Evolutionary conservation across 2,797 vertebrate genomes (phyloP).

Genomic region (Gephyroberyx darwinii): DNA sequence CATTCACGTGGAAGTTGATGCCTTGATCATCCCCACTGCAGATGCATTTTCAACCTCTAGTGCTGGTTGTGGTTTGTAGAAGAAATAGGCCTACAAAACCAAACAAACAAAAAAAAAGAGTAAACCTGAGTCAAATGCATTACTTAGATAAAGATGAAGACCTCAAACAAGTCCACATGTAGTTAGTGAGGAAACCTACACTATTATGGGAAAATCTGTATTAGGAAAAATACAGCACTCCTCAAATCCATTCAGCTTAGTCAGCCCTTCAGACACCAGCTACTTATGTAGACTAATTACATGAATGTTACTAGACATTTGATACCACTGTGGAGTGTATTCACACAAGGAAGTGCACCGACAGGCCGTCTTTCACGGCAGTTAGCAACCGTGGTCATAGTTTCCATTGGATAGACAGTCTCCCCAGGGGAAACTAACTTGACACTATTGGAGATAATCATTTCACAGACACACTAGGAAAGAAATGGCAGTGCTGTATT

Average conservation of each 20-base stretch:
- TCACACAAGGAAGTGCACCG: constrained; percentile 54
- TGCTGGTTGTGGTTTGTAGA: constrained; percentile 82
- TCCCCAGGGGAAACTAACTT: constrained; percentile 46
- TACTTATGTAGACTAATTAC: constrained; percentile 71
- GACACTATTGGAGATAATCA: constrained; percentile 64
- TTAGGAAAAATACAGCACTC: constrained; percentile 4
- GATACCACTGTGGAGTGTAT: constrained; percentile 54
- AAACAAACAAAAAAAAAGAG: constrained; percentile 17
- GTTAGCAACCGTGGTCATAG: constrained; percentile 64
- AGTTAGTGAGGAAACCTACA: constrained; percentile 39
- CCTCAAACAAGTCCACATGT: constrained; percentile 2
- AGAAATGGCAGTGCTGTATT: constrained; percentile 28
- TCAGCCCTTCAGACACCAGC: constrained; percentile 51
- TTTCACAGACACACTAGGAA: constrained; percentile 51
- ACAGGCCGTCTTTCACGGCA: constrained; percentile 60
- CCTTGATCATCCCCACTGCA: constrained; percentile 53
- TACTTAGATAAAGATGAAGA: constrained; percentile 1
- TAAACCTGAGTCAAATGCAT: constrained; percentile 13
- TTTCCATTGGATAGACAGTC: constrained; percentile 66
- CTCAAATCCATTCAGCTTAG: constrained; percentile 37
- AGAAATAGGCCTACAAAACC: constrained; percentile 88
- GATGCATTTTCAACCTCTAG: not conserved
- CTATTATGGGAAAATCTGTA: constrained; percentile 18
- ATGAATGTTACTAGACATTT: constrained; percentile 62
- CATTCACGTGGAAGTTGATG: constrained; percentile 61